Evolutionary conservation across 1,140 invertebrate genomes (phyloP).

Genomic region (Solenopsis fugax): DNA sequence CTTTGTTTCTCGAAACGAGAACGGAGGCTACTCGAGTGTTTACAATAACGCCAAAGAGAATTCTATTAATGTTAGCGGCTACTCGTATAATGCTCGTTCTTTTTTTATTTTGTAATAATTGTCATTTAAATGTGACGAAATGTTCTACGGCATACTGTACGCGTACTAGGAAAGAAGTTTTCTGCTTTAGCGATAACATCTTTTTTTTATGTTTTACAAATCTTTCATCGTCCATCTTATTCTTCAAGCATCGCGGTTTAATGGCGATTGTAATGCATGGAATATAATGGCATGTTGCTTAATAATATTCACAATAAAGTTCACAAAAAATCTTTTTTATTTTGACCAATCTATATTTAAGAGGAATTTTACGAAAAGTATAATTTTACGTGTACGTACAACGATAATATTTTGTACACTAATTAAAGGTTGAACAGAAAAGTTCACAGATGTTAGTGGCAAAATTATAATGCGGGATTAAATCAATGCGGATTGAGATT

Average conservation of each 20-base stretch:
- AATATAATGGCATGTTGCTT: neutral
- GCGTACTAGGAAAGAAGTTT: slow-evolving; percentile 57
- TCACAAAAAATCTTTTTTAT: slow-evolving; percentile 23
- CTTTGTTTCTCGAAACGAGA: slow-evolving; percentile 69
- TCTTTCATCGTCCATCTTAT: neutral
- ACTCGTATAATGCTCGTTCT: slow-evolving; percentile 56
- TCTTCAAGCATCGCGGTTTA: slow-evolving; percentile 14
- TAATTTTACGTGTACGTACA: slow-evolving; percentile 11
- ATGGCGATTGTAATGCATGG: slow-evolving; percentile 10
- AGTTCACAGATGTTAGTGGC: neutral
- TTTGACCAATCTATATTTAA: neutral
- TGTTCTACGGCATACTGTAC: slow-evolving; percentile 53
- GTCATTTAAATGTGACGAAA: slow-evolving; percentile 63
- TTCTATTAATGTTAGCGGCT: slow-evolving; percentile 68
- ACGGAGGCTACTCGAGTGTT: slow-evolving; percentile 67
- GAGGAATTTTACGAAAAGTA: slow-evolving; percentile 2
- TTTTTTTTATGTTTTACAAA: slow-evolving; percentile 27
- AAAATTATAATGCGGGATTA: slow-evolving; percentile 38
- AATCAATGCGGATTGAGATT: neutral
- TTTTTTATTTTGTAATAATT: slow-evolving; percentile 49
- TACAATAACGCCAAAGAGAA: slow-evolving; percentile 76
- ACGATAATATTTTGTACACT: slow-evolving; percentile 24
- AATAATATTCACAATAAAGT: slow-evolving; percentile 32
- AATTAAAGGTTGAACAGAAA: slow-evolving; percentile 12
- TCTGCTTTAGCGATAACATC: slow-evolving; percentile 48